These are phyloP conservation scores for Edolisoma coerulescens DNA, from an alignment of 2,113 vertebrate species.

Conservation along the genomic window DNA sequence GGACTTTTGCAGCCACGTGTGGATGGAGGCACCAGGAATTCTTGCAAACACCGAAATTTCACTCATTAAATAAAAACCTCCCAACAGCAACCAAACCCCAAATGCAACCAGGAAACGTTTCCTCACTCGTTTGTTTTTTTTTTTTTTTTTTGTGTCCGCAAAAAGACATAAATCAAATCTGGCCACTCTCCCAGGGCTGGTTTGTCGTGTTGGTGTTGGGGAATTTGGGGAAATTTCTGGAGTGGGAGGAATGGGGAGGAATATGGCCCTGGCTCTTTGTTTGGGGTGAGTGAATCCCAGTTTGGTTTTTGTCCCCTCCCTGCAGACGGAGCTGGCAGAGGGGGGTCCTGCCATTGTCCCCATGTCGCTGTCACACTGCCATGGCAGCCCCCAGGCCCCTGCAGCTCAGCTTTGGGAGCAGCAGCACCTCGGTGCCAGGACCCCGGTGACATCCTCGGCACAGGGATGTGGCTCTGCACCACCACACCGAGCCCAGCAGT, in stretches of 20 bases:
- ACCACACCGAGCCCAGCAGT: accelerated
- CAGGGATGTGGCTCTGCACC: background rate
- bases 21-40: background rate
- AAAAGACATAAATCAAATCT: background rate
- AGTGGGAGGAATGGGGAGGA: background rate
- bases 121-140: background rate
- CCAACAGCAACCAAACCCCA: background rate
- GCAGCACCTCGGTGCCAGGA: accelerated
- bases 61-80: background rate
- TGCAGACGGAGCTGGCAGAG: background rate
- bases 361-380: accelerated
- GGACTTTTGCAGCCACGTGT: background rate
- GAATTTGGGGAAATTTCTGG: background rate
- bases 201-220: background rate
- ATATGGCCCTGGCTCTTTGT: background rate
- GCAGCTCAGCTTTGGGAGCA: background rate
- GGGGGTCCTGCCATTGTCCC: background rate
- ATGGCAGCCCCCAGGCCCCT: accelerated
- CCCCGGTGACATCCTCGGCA: accelerated
- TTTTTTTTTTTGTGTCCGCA: accelerated
- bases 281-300: background rate
- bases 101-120: background rate
- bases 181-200: background rate
- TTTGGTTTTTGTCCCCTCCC: background rate
- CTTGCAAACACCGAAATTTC: background rate